Evolutionary conservation across 2,113 vertebrate genomes (phyloP), one percentile per base, ranked within the genome.

Genomic region (Perca fluviatilis): DNA sequence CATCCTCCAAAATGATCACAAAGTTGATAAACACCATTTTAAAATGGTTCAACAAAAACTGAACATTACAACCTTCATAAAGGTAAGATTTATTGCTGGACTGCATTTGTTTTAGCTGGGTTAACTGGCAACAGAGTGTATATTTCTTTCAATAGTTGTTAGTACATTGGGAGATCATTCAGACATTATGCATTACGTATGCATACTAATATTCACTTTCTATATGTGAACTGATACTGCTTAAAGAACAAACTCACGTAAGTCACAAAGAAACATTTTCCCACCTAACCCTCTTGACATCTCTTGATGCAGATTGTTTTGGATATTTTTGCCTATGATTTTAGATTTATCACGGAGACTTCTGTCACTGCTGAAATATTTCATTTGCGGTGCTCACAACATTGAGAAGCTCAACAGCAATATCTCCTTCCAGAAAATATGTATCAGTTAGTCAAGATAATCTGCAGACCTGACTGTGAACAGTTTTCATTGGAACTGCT

Each of bases 401-500:
- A 18, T 18, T 53, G 66, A 66, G 23, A 46, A 15, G 36, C n/a
- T 50, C 21, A 9, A 25, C 2, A 1, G 43, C 23, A 50, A 30
- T n/a, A 77, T 60, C 6, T 47, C 12, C 21, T 50, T 73, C 56
- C 56, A 79, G 19, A 70, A 82, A 74, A 54, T 9, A 67, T 14
- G n/a, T 49, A 58, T 68, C 64, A 19, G 57, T 74, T 67, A 56
- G 40, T 46, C 27, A 18, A 50, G n/a, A 69, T 62, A 61, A 78
- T 62, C 63, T 4, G 0, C 75, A 67, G 67, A 33, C 36, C 65
- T 47, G 18, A 46, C 56, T 15, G 30, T 36, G 68, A 73, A 60
- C 61, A 62, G 76, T 74, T 78, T 84, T 74, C 7, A 43, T 64
- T 74, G 76, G 56, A 56, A 10, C 21, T 40, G 3, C 11, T 33